Percentiles rank a stretch among this genome's conserved stretches.
phyloP scores from a whole-genome alignment of 2,888 invertebrate genomes.

The Beris chalybata region DNA sequence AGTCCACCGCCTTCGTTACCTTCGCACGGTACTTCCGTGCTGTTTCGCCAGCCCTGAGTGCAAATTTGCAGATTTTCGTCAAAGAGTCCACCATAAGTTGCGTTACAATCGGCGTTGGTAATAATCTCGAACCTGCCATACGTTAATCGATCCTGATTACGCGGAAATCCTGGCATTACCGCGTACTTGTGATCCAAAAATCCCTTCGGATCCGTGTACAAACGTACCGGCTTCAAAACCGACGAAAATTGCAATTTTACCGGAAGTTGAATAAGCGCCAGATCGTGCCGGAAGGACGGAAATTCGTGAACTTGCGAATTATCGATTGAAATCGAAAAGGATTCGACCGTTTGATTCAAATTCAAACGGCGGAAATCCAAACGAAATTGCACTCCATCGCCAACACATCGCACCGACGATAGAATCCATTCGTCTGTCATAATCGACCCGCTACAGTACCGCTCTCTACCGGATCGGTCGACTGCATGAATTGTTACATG shows the following conservation, averaged over 20 bases:
- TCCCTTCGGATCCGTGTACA: neutral
- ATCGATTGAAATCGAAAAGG: conserved; percentile 21
- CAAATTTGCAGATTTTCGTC: conserved; percentile 35
- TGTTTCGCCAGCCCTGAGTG: conserved; percentile 22
- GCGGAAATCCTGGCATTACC: conserved; percentile 34
- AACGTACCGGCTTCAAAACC: neutral
- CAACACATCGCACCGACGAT: conserved; percentile 26
- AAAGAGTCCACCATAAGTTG: neutral
- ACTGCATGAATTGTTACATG: conserved; percentile 19
- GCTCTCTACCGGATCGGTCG: neutral
- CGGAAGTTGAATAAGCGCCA: conserved; percentile 33
- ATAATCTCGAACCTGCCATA: conserved; percentile 36
- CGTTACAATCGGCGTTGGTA: conserved; percentile 17
- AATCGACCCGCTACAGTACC: conserved; percentile 33
- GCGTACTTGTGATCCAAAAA: neutral
- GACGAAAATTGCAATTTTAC: conserved; percentile 20
- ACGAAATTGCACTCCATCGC: neutral
- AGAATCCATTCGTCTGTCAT: conserved; percentile 26
- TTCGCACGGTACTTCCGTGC: neutral
- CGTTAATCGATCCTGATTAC: conserved; percentile 29
- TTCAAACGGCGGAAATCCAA: conserved; percentile 5
- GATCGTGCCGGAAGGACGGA: conserved; percentile 34
- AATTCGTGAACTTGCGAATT: conserved; percentile 15
- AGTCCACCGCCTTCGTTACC: conserved; percentile 30
- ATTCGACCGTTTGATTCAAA: neutral